Evolutionary conservation across 2,113 vertebrate species (phyloP).

Genomic region (Atherinomorus stipes): DNA sequence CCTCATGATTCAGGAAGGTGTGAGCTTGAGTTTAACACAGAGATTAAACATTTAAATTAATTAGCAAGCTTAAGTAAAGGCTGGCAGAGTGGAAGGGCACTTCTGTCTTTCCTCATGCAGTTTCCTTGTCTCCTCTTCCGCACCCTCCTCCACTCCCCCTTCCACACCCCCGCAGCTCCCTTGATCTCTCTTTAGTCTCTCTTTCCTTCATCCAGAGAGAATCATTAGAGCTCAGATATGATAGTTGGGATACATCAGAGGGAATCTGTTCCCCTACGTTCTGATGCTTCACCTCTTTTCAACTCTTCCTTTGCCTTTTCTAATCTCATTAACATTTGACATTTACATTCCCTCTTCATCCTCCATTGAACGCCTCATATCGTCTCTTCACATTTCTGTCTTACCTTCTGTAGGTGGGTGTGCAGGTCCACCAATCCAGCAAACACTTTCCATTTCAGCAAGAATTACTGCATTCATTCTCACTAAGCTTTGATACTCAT

Average conservation of each 20-base stretch:
- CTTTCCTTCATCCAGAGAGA: conserved; percentile 61
- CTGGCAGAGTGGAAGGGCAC: conserved; percentile 15
- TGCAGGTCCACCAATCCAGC: not conserved
- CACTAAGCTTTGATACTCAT: not conserved
- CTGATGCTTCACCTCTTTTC: conserved; percentile 61
- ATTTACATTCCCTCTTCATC: conserved; percentile 54
- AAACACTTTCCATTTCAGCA: conserved; percentile 8
- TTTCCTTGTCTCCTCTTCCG: conserved; percentile 33
- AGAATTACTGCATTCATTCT: conserved; percentile 2
- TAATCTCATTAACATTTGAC: conserved; percentile 72
- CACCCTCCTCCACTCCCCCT: conserved; percentile 7
- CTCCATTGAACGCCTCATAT: conserved; percentile 10
- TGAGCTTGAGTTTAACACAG: conserved; percentile 8
- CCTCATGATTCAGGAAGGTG: conserved; percentile 1
- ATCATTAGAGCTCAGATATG: conserved; percentile 71
- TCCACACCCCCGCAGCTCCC: conserved; percentile 35
- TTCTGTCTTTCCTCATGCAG: conserved; percentile 40
- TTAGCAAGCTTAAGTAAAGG: conserved; percentile 7
- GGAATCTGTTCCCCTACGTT: conserved; percentile 39
- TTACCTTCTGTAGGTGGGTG: not conserved
- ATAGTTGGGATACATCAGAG: conserved; percentile 62
- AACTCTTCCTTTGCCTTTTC: conserved; percentile 49
- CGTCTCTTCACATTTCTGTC: not conserved
- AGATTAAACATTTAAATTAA: conserved; percentile 29
- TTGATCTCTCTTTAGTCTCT: conserved; percentile 70